Conservation (phyloP, 2,888 invertebrate genomes). For the Philaethria dido region DNA sequence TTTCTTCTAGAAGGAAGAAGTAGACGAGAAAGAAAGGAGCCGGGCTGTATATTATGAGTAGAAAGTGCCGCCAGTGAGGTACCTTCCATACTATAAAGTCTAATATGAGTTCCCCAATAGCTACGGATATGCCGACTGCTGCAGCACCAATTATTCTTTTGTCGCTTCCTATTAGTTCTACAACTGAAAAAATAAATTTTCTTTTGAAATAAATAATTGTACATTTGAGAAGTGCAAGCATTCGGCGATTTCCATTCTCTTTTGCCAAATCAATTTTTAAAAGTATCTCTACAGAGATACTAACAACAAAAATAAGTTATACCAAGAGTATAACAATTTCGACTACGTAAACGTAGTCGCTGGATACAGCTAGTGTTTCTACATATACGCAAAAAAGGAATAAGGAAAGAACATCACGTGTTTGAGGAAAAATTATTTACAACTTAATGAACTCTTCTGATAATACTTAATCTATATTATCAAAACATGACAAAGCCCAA, state of each 20-base stretch:
- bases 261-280: no score
- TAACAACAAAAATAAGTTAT: no score
- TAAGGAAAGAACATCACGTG: neutral
- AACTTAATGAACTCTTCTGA: neutral
- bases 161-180: conserved; percentile 65
- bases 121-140: conserved; percentile 85
- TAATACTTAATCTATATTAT: conserved; percentile 9
- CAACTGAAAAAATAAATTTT: conserved; percentile 43
- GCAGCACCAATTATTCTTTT: conserved; percentile 87
- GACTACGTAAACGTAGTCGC: no score
- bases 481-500: neutral
- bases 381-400: no score
- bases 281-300: no score
- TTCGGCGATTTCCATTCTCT: no score
- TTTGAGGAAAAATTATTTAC: neutral
- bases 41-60: conserved; percentile 85
- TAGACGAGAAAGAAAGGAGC: conserved; percentile 85
- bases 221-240: no score
- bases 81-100: conserved; percentile 85
- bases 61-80: conserved; percentile 86
- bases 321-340: no score
- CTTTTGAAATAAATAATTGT: neutral
- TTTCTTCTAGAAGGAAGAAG: conserved; percentile 85
- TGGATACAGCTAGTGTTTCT: no score
- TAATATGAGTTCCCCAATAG: conserved; percentile 85